Percentiles rank a stretch among this genome's conserved stretches.
Conservation (phyloP, 1,140 invertebrate genomes). For the Macrobrachium nipponense region DNA sequence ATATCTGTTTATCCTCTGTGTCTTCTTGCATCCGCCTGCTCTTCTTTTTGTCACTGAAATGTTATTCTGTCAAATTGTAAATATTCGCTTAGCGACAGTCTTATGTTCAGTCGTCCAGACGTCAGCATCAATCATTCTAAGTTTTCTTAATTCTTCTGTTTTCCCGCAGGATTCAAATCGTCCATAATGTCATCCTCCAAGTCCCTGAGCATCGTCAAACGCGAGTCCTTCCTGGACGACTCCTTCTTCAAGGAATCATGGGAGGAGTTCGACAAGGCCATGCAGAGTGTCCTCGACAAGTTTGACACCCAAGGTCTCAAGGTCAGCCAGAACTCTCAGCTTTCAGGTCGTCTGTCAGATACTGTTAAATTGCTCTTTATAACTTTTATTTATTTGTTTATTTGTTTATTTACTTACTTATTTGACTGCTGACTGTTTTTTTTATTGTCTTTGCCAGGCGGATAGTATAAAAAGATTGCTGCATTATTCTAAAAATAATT, state of each 20-base stretch:
- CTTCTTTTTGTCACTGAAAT: no score
- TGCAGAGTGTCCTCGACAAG: constrained; percentile 57
- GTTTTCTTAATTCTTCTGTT: background rate
- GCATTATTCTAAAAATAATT: no score
- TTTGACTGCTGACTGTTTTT: no score
- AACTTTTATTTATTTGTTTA: background rate
- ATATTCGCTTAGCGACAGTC: no score
- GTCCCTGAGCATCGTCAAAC: constrained; percentile 43
- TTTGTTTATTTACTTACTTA: no score
- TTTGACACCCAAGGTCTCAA: constrained; percentile 59
- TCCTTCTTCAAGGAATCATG: constrained; percentile 57
- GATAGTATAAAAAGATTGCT: no score
- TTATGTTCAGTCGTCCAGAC: no score
- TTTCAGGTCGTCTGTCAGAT: background rate
- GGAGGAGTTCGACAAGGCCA: constrained; percentile 58
- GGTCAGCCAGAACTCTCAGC: constrained; percentile 7
- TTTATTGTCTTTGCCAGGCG: no score
- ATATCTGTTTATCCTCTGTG: background rate
- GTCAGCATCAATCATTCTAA: no score
- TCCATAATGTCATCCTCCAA: constrained; percentile 20
- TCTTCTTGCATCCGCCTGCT: no score
- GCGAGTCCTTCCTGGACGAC: constrained; percentile 58
- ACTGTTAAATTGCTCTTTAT: background rate
- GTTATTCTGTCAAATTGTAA: no score
- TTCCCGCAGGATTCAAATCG: background rate